Evolutionary conservation across 1,140 invertebrate genomes (phyloP).

Genomic region (Zaprionus inermis): DNA sequence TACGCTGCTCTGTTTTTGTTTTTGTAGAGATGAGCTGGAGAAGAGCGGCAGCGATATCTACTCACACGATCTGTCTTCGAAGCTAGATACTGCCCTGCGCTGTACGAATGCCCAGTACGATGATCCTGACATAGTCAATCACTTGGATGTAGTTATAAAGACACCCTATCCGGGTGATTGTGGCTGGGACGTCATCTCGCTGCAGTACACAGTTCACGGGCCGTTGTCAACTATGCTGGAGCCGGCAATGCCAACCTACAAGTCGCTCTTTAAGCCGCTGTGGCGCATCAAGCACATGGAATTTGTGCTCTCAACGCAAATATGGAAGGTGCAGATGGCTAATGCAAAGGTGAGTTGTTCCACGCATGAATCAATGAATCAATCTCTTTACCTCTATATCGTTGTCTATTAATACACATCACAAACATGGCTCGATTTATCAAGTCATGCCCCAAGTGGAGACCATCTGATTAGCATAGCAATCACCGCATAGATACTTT

Average conservation of each 20-base stretch:
- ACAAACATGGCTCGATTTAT: neutral
- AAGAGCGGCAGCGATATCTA: slow-evolving; percentile 95
- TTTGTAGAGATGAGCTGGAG: slow-evolving; percentile 92
- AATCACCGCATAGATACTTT: neutral
- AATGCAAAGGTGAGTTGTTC: slow-evolving; percentile 87
- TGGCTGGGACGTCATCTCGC: slow-evolving; percentile 98
- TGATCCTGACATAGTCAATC: slow-evolving; percentile 93
- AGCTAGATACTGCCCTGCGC: slow-evolving; percentile 95
- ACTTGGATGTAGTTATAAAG: slow-evolving; percentile 94
- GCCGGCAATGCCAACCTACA: slow-evolving; percentile 92
- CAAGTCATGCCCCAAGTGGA: neutral
- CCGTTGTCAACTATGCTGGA: slow-evolving; percentile 97
- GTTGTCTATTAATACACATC: neutral
- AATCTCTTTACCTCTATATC: neutral
- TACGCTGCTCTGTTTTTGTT: neutral
- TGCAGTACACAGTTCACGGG: slow-evolving; percentile 96
- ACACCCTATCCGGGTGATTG: slow-evolving; percentile 91
- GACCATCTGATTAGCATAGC: neutral
- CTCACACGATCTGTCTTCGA: slow-evolving; percentile 94
- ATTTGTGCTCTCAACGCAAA: slow-evolving; percentile 91
- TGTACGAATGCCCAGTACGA: slow-evolving; percentile 98
- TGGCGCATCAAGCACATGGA: slow-evolving; percentile 98
- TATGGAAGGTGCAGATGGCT: slow-evolving; percentile 95
- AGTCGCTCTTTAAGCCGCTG: slow-evolving; percentile 95
- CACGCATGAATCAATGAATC: neutral